Conservation (phyloP, 2,113 vertebrate species). For the Cromileptes altivelis region DNA sequence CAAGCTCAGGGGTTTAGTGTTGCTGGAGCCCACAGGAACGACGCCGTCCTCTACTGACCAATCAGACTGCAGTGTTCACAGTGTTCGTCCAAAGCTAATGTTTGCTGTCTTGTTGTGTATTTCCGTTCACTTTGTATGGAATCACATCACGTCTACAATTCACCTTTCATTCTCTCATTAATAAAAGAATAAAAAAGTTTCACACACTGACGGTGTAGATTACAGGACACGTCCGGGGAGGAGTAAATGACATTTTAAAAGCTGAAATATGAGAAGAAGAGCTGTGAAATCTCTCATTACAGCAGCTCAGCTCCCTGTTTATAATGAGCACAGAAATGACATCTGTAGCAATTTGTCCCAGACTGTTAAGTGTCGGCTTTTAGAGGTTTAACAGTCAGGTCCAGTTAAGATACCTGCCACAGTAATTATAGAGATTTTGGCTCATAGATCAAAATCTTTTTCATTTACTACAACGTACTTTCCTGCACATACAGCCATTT, state of each 20-base stretch:
- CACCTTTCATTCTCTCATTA: background rate
- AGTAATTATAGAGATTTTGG: background rate
- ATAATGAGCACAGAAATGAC: background rate
- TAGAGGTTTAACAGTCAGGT: background rate
- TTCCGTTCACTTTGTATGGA: background rate
- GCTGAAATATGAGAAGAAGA: background rate
- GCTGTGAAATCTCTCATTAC: background rate
- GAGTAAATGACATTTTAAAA: background rate
- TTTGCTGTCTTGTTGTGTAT: background rate
- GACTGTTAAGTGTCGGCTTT: background rate
- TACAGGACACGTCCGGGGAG: background rate
- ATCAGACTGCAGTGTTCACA: no score
- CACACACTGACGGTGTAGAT: background rate
- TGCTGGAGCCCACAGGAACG: no score
- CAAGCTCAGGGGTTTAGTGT: no score
- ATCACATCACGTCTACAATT: background rate
- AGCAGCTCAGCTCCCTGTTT: background rate
- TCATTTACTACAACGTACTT: background rate
- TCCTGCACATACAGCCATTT: conserved; percentile 13
- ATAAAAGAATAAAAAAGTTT: background rate
- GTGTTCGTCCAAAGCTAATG: background rate
- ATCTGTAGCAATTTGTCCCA: background rate
- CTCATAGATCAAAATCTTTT: background rate
- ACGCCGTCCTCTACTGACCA: no score
- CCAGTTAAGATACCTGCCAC: background rate